Percentiles rank a stretch among this genome's conserved stretches.
Conservation (phyloP, 2,113 vertebrate genomes). For the Eolophus roseicapilla region DNA sequence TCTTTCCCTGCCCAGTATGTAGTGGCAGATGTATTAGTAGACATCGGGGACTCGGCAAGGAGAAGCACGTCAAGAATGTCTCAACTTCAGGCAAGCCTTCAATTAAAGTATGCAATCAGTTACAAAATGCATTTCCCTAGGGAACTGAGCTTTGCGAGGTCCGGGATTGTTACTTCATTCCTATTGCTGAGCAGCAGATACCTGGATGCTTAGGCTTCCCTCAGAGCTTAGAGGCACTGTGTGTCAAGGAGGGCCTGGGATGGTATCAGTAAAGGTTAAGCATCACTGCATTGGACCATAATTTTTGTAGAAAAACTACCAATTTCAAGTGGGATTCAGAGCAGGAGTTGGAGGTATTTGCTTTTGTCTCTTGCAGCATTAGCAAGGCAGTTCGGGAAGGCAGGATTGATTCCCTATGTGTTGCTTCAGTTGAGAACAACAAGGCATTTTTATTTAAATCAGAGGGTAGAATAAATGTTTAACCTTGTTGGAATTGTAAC, state of each 20-base stretch:
- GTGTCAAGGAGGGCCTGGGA: neutral
- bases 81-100: neutral
- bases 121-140: neutral
- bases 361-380: neutral
- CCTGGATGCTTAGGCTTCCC: neutral
- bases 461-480: conserved; percentile 44
- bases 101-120: neutral
- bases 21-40: neutral
- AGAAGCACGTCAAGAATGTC: neutral
- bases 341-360: rapidly evolving
- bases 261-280: neutral
- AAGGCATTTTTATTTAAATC: conserved; percentile 62
- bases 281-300: neutral
- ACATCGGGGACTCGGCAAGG: neutral
- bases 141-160: rapidly evolving
- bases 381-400: neutral
- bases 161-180: neutral
- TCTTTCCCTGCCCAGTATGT: neutral
- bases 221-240: neutral
- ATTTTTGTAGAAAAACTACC: neutral
- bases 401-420: neutral
- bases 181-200: neutral
- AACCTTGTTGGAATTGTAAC: conserved; percentile 33
- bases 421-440: conserved; percentile 9
- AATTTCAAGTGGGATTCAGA: neutral